Evolutionary conservation across 2,888 invertebrate genomes (phyloP).

Genomic region (Neoaliturus tenellus): DNA sequence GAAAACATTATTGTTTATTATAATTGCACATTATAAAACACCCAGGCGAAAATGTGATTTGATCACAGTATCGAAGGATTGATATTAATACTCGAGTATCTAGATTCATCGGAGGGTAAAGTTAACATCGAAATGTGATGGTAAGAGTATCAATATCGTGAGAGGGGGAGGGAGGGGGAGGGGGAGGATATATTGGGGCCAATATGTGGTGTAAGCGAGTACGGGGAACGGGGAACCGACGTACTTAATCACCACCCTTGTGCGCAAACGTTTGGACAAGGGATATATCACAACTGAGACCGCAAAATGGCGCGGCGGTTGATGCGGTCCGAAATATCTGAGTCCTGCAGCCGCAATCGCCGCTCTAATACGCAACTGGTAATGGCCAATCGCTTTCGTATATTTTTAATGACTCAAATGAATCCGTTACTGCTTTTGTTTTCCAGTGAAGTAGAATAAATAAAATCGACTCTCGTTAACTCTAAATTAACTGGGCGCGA

Average conservation of each 20-base stretch:
- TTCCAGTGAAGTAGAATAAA: too few species aligned
- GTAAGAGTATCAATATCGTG: not conserved
- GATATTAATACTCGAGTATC: too few species aligned
- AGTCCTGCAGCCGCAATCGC: not conserved
- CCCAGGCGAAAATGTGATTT: too few species aligned
- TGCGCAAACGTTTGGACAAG: not conserved
- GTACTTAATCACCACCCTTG: not conserved
- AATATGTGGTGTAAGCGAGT: not conserved
- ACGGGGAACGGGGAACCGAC: not conserved
- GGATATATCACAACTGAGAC: slow-evolving; percentile 5
- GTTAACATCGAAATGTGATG: not conserved
- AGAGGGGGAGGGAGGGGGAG: too few species aligned
- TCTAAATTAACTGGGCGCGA: too few species aligned
- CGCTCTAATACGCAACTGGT: not conserved
- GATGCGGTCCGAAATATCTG: not conserved
- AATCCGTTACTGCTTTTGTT: too few species aligned
- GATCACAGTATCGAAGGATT: too few species aligned
- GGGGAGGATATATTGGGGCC: not conserved
- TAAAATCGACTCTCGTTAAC: too few species aligned
- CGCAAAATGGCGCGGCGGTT: not conserved
- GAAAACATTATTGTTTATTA: too few species aligned
- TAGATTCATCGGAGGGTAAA: not conserved
- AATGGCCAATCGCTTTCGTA: too few species aligned
- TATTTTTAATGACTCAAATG: too few species aligned
- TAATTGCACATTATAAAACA: too few species aligned